phyloP scores from a whole-genome alignment of 2,797 vertebrate species.

The Gymnopithys bicolor region DNA sequence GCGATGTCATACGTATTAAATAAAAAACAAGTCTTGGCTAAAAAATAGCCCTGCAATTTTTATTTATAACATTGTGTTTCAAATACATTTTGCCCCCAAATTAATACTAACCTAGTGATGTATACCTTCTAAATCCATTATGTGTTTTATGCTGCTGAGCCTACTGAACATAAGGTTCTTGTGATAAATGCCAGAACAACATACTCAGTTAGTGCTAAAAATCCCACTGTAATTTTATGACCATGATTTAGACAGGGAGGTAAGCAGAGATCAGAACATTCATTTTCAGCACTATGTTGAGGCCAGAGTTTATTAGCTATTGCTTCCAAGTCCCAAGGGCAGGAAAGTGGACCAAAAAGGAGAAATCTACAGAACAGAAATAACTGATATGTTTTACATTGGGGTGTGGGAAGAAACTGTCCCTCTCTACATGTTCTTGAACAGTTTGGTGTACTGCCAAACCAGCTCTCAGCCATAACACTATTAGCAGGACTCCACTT shows the following conservation, averaged over 20 bases:
- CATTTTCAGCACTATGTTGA: neutral
- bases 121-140: neutral
- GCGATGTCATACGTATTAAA: neutral
- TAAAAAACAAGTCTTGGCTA: neutral
- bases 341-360: neutral
- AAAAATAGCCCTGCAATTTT: neutral
- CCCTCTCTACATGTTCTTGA: neutral
- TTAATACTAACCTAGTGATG: neutral
- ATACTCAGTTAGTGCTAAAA: neutral
- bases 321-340: neutral
- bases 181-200: neutral
- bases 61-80: neutral
- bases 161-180: neutral
- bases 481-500: neutral
- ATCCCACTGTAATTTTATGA: neutral
- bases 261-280: neutral
- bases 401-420: neutral
- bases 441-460: neutral
- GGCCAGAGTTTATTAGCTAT: neutral
- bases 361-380: neutral
- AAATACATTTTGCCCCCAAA: neutral
- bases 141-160: neutral
- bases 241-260: neutral
- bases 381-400: neutral
- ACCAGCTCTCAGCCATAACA: neutral